phyloP scores from a whole-genome alignment of 2,113 vertebrate genomes.

The Paraplagusia blochii region DNA sequence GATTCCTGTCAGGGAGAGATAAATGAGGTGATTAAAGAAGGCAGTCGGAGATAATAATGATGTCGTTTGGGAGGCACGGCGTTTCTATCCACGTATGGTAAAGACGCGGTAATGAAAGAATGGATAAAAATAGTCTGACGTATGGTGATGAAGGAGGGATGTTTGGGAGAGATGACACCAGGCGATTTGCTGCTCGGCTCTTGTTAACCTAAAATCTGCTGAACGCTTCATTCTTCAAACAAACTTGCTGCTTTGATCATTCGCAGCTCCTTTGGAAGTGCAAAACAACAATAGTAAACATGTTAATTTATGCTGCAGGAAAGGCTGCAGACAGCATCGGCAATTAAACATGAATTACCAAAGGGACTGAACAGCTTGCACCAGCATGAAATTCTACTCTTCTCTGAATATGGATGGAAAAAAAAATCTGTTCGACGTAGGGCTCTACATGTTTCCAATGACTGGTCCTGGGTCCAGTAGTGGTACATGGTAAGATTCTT shows the following conservation, averaged over 20 bases:
- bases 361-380: slow-evolving; percentile 40
- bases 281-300: slow-evolving; percentile 64
- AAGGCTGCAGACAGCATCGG: slow-evolving; percentile 70
- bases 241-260: slow-evolving; percentile 72
- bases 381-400: slow-evolving; percentile 19
- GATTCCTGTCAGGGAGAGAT: slow-evolving; percentile 44
- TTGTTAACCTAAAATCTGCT: slow-evolving; percentile 74
- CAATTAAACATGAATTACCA: slow-evolving; percentile 67
- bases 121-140: slow-evolving; percentile 49
- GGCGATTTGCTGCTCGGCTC: slow-evolving; percentile 49
- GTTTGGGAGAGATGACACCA: slow-evolving; percentile 35
- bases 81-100: slow-evolving; percentile 34
- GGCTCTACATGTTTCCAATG: too few relatives aligned
- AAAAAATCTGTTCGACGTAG: too few relatives aligned
- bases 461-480: too few relatives aligned
- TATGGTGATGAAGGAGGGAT: slow-evolving; percentile 44
- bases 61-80: slow-evolving; percentile 27
- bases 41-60: slow-evolving; percentile 54
- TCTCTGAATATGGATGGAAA: slow-evolving; percentile 30
- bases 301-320: slow-evolving; percentile 73
- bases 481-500: too few relatives aligned
- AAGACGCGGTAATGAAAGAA: slow-evolving; percentile 29
- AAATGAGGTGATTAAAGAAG: slow-evolving; percentile 58
- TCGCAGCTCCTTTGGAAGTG: slow-evolving; percentile 58
- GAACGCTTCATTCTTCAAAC: slow-evolving; percentile 69